Evolutionary conservation across 2,797 vertebrate genomes (phyloP).

Genomic region (Brachyrhaphis roseni): DNA sequence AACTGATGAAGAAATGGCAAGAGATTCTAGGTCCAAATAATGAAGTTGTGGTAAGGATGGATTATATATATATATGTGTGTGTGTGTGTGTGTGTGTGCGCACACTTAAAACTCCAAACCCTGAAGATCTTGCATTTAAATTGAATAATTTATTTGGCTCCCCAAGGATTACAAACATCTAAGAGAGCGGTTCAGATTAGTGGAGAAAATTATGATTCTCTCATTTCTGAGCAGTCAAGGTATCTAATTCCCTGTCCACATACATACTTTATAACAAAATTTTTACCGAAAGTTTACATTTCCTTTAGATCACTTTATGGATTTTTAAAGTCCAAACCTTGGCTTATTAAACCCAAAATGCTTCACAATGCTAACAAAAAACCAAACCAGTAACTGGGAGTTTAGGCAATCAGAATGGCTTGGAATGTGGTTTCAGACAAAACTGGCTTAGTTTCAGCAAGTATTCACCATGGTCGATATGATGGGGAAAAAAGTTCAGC

Average conservation of each 20-base stretch:
- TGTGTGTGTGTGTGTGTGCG: neutral
- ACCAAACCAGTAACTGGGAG: neutral
- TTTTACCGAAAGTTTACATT: neutral
- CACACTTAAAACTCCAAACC: no score
- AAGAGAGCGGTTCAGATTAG: neutral
- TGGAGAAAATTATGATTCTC: neutral
- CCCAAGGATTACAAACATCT: neutral
- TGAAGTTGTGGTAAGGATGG: conserved; percentile 89
- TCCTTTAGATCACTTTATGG: neutral
- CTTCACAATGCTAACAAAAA: neutral
- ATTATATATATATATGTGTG: neutral
- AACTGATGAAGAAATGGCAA: conserved; percentile 88
- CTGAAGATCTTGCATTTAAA: neutral
- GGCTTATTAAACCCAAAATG: neutral
- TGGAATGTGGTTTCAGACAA: conserved; percentile 77
- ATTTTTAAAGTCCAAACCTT: neutral
- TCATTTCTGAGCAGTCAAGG: neutral
- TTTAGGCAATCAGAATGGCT: neutral
- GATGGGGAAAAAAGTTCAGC: conserved; percentile 85
- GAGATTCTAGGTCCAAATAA: conserved; percentile 87
- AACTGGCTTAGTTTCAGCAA: conserved; percentile 71
- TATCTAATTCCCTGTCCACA: neutral
- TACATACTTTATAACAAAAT: neutral
- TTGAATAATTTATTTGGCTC: neutral
- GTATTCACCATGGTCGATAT: conserved; percentile 79